Percentiles rank a stretch among this genome's conserved stretches.
Evolutionary conservation across 2,888 invertebrate genomes (phyloP).

Genomic region (Ophion ellenae): DNA sequence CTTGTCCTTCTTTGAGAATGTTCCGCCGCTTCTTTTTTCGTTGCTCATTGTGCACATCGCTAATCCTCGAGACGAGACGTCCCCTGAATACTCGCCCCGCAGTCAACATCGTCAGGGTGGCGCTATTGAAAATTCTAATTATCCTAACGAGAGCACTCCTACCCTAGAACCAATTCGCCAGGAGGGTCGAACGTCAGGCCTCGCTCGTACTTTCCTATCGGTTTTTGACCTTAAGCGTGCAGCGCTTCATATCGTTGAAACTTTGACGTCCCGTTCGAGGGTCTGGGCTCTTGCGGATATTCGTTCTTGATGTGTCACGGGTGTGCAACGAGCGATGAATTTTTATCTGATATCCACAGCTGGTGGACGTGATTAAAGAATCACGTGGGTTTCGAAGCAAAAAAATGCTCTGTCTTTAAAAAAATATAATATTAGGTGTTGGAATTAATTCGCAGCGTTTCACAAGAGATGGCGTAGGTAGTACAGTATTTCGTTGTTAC

Average conservation of each 20-base stretch:
- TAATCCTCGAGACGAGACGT: slow-evolving; percentile 43
- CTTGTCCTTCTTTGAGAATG: not conserved
- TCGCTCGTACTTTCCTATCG: slow-evolving; percentile 2
- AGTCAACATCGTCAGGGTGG: slow-evolving; percentile 51
- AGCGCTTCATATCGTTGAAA: slow-evolving; percentile 8
- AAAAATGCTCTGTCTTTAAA: no score
- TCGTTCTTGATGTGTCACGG: not conserved
- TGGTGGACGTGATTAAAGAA: not conserved
- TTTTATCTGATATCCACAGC: not conserved
- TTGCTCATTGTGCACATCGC: not conserved
- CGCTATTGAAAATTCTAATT: slow-evolving; percentile 65
- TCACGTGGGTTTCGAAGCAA: no score
- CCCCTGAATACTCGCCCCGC: not conserved
- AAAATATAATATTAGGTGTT: no score
- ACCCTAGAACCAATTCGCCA: slow-evolving; percentile 9
- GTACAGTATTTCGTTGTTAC: no score
- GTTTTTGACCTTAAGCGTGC: slow-evolving; percentile 32
- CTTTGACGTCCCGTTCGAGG: not conserved
- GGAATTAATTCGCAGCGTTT: no score
- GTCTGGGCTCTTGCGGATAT: not conserved
- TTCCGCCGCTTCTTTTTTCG: not conserved
- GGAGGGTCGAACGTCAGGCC: not conserved
- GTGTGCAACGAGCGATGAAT: not conserved
- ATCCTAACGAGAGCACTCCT: slow-evolving; percentile 52
- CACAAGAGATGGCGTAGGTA: no score